Conservation (phyloP, 1,140 invertebrate species). For the Ooceraea biroi region DNA sequence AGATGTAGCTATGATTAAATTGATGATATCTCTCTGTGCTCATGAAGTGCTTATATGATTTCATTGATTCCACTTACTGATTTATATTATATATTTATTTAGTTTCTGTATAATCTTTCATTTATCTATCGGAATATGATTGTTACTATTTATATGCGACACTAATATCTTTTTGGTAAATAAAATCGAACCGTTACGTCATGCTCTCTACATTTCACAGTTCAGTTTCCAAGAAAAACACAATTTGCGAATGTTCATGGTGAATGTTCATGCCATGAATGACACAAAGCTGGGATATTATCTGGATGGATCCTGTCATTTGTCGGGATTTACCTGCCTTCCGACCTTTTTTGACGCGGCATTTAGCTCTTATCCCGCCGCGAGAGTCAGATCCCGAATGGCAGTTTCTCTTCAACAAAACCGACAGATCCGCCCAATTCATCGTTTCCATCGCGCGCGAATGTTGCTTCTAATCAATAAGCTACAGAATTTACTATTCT, state of each 20-base stretch:
- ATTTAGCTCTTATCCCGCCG: constrained; percentile 21
- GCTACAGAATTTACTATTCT: not conserved
- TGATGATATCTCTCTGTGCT: not conserved
- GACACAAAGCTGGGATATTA: constrained; percentile 73
- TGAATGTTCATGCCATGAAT: constrained; percentile 63
- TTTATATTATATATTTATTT: not conserved
- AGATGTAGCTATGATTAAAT: not conserved
- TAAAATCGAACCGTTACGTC: not conserved
- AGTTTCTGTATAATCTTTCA: not conserved
- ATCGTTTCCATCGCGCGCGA: constrained; percentile 59
- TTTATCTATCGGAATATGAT: not conserved
- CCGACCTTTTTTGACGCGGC: constrained; percentile 45
- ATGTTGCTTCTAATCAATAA: constrained; percentile 54
- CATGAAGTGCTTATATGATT: not conserved
- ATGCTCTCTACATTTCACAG: constrained; percentile 51
- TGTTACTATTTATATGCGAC: not conserved
- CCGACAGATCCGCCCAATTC: constrained; percentile 54
- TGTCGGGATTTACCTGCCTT: constrained; percentile 70
- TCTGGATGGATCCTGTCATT: constrained; percentile 68
- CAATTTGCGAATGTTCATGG: constrained; percentile 50
- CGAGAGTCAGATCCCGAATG: constrained; percentile 45
- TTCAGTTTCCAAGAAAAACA: not conserved
- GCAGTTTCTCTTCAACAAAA: constrained; percentile 29
- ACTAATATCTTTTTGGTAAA: not conserved
- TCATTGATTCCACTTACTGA: not conserved